These are phyloP conservation scores for Thysanoteuthis rhombus DNA, from an alignment of 2,888 invertebrate species.

Conservation along the genomic window DNA sequence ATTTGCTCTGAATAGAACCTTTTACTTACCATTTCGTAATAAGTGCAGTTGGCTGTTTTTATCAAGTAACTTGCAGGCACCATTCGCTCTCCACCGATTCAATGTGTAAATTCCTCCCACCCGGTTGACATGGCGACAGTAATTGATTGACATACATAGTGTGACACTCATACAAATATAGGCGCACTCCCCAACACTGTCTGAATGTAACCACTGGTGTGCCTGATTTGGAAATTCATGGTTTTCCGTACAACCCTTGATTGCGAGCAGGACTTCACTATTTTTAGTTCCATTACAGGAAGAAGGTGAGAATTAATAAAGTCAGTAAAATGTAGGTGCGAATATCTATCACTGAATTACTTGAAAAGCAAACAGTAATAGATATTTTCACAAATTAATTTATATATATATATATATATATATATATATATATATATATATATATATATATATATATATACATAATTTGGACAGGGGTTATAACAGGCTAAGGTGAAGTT, in stretches of 20 bases:
- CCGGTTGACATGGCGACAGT: not conserved
- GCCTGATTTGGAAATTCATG: not conserved
- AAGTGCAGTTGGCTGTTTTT: slow-evolving; percentile 1
- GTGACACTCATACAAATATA: not conserved
- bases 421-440: too few relatives aligned
- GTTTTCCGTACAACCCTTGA: not conserved
- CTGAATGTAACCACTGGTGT: not conserved
- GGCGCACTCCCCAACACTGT: slow-evolving; percentile 15
- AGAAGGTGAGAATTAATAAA: not conserved
- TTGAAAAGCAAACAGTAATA: too few relatives aligned
- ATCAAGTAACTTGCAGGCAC: not conserved
- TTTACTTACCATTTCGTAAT: slow-evolving; percentile 27
- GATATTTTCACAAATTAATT: too few relatives aligned
- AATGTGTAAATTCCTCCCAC: not conserved
- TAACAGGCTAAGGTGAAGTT: too few relatives aligned
- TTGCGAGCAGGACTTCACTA: not conserved
- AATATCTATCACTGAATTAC: not conserved
- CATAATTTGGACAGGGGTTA: too few relatives aligned
- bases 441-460: too few relatives aligned
- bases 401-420: too few relatives aligned
- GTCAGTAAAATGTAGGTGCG: not conserved
- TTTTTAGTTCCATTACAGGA: not conserved
- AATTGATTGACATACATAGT: slow-evolving; percentile 18
- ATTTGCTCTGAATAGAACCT: too few relatives aligned
- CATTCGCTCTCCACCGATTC: slow-evolving; percentile 18